phyloP scores from a whole-genome alignment of 2,797 vertebrate species.

The Xiphorhynchus erythropygius region DNA sequence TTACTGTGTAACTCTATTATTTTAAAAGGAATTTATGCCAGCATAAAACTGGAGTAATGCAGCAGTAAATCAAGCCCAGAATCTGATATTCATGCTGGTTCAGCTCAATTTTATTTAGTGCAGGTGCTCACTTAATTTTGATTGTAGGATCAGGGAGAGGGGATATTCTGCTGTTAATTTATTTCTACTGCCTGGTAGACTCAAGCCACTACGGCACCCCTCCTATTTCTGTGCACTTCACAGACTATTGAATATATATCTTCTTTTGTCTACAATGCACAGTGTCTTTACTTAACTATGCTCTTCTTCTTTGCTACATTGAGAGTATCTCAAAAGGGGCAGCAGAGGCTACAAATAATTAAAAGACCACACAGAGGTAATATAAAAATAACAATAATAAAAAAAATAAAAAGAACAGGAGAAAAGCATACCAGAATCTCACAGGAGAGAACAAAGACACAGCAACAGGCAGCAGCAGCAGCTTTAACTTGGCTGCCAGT shows the following conservation, averaged over 20 bases:
- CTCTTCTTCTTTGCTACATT: neutral
- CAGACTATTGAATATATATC: neutral
- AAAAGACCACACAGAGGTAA: conserved; percentile 12
- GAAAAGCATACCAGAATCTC: neutral
- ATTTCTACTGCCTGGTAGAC: neutral
- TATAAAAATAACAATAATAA: neutral
- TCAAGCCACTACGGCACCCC: neutral
- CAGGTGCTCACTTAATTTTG: conserved; percentile 41
- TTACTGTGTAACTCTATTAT: neutral
- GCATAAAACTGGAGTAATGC: neutral
- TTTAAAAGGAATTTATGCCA: conserved; percentile 40
- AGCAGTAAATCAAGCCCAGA: conserved; percentile 23
- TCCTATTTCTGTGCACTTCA: neutral
- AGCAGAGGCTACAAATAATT: conserved; percentile 4
- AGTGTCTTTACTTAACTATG: neutral
- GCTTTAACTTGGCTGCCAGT: conserved; percentile 48
- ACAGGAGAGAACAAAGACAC: conserved; percentile 29
- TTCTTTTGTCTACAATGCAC: neutral
- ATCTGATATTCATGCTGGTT: neutral
- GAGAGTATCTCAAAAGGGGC: neutral
- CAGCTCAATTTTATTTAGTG: conserved; percentile 28
- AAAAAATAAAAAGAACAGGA: neutral
- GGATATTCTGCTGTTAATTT: neutral
- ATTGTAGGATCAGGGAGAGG: neutral
- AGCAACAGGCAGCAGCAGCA: neutral